A percentile compares a stretch with the other conserved stretches of the same genome.
These are phyloP conservation scores for Pasiphila rectangulata DNA, from an alignment of 2,888 invertebrate genomes.

Conservation along the genomic window DNA sequence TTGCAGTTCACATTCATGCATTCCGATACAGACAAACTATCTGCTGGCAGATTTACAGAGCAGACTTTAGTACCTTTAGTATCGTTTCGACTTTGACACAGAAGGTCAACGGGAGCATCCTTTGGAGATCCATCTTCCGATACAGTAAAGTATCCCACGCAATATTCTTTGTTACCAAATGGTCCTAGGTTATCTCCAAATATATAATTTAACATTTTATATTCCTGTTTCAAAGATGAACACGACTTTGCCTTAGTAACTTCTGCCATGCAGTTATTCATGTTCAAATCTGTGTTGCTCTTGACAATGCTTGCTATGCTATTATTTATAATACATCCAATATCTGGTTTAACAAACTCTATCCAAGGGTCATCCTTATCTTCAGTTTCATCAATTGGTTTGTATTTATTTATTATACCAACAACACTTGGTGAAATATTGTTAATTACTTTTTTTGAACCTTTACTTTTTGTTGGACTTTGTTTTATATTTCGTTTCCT, in stretches of 20 bases:
- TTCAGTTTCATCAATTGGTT: not conserved
- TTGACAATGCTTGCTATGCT: slow-evolving; percentile 36
- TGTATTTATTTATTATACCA: not conserved
- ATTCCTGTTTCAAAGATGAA: slow-evolving; percentile 38
- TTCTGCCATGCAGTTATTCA: slow-evolving; percentile 28
- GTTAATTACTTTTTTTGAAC: slow-evolving; percentile 8
- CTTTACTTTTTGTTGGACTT: slow-evolving; percentile 20
- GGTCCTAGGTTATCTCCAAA: slow-evolving; percentile 45
- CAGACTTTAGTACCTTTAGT: slow-evolving; percentile 38
- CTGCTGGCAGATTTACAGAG: slow-evolving; percentile 46
- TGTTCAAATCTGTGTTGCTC: slow-evolving; percentile 41
- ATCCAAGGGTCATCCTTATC: not conserved
- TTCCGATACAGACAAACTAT: slow-evolving; percentile 45
- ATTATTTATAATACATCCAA: slow-evolving; percentile 8
- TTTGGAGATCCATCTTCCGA: no score
- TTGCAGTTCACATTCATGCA: slow-evolving; percentile 53
- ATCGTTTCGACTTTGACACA: slow-evolving; percentile 37
- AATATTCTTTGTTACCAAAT: slow-evolving; percentile 53
- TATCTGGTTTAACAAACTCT: not conserved
- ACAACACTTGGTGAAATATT: slow-evolving; percentile 2
- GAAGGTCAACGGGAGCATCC: no score
- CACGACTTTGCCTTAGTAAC: slow-evolving; percentile 48
- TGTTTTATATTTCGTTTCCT: slow-evolving; percentile 30
- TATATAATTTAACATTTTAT: slow-evolving; percentile 55
- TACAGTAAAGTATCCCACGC: slow-evolving; percentile 63